Evolutionary conservation across 2,888 invertebrate species (phyloP), one percentile per base, ranked within the genome.

Genomic region (Drosophila subquinaria): DNA sequence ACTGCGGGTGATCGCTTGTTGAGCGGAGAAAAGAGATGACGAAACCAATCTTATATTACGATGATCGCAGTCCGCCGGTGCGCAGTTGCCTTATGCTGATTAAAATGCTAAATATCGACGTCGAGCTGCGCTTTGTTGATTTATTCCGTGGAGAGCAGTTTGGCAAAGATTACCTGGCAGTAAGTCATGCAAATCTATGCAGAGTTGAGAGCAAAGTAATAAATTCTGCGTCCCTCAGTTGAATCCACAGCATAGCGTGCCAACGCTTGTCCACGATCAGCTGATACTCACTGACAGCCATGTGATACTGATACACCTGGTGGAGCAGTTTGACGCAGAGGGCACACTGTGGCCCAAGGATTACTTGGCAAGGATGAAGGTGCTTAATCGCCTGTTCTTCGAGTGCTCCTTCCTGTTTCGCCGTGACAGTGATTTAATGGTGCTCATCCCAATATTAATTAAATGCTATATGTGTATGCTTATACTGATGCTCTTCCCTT

Each of bases 191-290:
- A 52, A 68, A 74, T 64, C 13, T 15, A 63, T 56, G 50, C 73
- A 38, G 17, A 38, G 2, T 23, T 15, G 11, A 8, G 13, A 8
- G 13, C 56, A 47, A 48, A 20, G 1, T 35, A 30, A 27, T 27
- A 5, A 27, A 47, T 56, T 27, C 13, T 1, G 5, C 36, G 33
- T 17, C 20, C 45, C 3, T 4, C 50, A 93, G 93, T 66, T 93
- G n/a, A 93, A 93, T 83, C 93, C 93, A 1, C 84, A 86, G 65
- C 93, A 93, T 55, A 93, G 92, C n/a, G 93, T 93, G 2, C 93
- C 93, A 4, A 88, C 90, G 1, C 73, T 93, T 17, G 85, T 92
- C 36, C 91, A 94, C 74, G 88, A 91, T 55, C 91, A 92, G 11
- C 75, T 93, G 10, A 79, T 92, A 3, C 79, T 94, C 17, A 93